These are phyloP conservation scores for Phylloscopus whistleri DNA, from an alignment of 2,113 vertebrate genomes.

Conservation along the genomic window DNA sequence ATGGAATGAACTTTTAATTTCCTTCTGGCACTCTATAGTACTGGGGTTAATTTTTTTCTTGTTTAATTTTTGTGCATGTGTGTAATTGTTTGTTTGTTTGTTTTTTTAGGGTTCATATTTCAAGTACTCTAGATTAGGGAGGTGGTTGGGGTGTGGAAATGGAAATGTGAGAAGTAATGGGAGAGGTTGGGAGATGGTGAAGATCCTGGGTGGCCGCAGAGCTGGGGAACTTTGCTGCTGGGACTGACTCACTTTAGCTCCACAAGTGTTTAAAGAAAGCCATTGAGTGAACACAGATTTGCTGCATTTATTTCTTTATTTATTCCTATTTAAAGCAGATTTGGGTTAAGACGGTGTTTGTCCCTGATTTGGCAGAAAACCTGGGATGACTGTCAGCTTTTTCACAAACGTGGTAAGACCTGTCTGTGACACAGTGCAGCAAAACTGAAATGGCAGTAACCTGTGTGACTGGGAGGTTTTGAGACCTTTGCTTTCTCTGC, in stretches of 20 bases:
- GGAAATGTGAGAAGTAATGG: not conserved
- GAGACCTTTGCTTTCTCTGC: not conserved
- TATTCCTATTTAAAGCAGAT: not conserved
- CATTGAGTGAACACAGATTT: not conserved
- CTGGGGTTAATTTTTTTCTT: not conserved
- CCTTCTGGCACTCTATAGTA: not conserved
- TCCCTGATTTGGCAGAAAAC: not conserved
- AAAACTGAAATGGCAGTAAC: not conserved
- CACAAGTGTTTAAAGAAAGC: not conserved
- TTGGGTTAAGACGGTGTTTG: not conserved
- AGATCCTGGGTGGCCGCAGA: rapidly evolving
- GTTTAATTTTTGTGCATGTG: too few species aligned
- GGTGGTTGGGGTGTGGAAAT: not conserved
- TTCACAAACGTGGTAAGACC: rapidly evolving
- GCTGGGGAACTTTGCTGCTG: not conserved
- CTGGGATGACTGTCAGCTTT: not conserved
- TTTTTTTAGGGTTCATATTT: not conserved
- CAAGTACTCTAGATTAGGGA: not conserved
- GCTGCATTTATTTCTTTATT: not conserved
- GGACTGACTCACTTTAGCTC: not conserved
- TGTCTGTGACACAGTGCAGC: not conserved
- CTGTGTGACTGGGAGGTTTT: not conserved
- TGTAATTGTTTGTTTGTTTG: not conserved
- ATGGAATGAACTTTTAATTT: not conserved
- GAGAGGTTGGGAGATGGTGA: not conserved